Conservation (phyloP, 2,113 vertebrate species). For the Microtus richardsoni region DNA sequence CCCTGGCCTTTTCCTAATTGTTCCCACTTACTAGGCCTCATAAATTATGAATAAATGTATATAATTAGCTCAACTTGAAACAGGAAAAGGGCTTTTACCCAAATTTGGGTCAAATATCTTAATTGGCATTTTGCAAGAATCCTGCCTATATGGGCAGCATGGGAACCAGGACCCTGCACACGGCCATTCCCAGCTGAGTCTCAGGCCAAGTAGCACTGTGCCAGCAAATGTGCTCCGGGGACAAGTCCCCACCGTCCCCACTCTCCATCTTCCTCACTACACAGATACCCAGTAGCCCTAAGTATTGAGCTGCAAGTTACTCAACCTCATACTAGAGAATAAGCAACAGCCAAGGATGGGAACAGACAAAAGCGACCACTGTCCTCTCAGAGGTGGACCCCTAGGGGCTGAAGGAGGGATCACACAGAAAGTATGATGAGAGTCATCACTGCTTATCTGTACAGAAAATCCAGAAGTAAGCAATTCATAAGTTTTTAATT, state of each 20-base stretch:
- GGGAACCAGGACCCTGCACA: not conserved
- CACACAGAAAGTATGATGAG: not conserved
- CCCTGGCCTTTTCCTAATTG: constrained; percentile 76
- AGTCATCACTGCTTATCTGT: not conserved
- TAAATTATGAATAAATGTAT: constrained; percentile 81
- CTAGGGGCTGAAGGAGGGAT: no score
- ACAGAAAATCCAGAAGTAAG: not conserved
- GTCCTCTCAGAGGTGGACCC: not conserved
- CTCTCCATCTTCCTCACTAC: not conserved
- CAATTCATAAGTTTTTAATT: not conserved
- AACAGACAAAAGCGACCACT: not conserved
- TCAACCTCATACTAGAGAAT: not conserved
- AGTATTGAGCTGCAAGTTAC: not conserved
- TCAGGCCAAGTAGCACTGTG: not conserved
- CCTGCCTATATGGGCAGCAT: not conserved
- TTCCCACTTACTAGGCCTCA: constrained; percentile 79
- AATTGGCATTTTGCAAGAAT: constrained; percentile 72
- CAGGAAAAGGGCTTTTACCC: constrained; percentile 78
- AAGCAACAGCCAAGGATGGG: not conserved
- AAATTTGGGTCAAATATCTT: constrained; percentile 82
- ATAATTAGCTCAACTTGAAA: constrained; percentile 82
- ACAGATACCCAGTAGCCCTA: fast-evolving
- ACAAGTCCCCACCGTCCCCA: no score
- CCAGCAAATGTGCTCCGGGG: not conserved
- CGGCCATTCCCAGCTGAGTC: not conserved